Evolutionary conservation across 2,797 vertebrate genomes (phyloP).

Genomic region (Poecilia gillii): DNA sequence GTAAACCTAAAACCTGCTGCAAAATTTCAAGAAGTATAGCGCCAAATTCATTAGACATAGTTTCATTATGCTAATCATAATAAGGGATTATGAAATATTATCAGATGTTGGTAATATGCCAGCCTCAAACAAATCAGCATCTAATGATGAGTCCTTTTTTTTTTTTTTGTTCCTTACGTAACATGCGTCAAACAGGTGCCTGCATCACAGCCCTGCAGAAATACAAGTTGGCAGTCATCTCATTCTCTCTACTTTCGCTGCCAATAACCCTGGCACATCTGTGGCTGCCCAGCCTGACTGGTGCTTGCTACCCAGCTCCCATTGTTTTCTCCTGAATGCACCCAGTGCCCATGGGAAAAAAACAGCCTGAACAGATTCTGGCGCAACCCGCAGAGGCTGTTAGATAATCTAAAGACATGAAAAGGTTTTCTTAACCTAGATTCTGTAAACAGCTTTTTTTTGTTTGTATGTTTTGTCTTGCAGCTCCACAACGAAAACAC

Average conservation of each 20-base stretch:
- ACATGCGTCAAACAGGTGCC: conserved; percentile 60
- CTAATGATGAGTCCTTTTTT: conserved; percentile 17
- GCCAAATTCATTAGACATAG: conserved; percentile 18
- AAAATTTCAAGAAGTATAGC: conserved; percentile 31
- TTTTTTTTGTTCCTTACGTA: not conserved
- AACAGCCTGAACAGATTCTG: conserved; percentile 48
- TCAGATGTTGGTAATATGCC: conserved; percentile 19
- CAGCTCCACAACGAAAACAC: conserved; percentile 41
- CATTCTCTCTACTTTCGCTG: conserved; percentile 47
- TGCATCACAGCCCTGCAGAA: conserved; percentile 52
- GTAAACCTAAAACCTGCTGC: conserved; percentile 39
- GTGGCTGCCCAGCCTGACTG: conserved; percentile 55
- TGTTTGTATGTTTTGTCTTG: conserved; percentile 33
- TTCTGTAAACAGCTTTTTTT: conserved; percentile 42
- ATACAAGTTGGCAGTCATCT: conserved; percentile 56
- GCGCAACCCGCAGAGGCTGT: conserved; percentile 61
- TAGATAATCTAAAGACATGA: conserved; percentile 71
- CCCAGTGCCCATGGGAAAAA: conserved; percentile 61
- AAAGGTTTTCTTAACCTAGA: conserved; percentile 67
- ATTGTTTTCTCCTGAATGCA: conserved; percentile 73
- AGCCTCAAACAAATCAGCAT: conserved; percentile 25
- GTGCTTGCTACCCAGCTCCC: conserved; percentile 56
- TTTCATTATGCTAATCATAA: conserved; percentile 34
- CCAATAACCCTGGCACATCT: conserved; percentile 73
- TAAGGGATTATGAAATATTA: conserved; percentile 12